Evolutionary conservation across 1,140 invertebrate genomes (phyloP), one percentile per base, ranked within the genome.

Genomic region (Lutraria rhynchaena): DNA sequence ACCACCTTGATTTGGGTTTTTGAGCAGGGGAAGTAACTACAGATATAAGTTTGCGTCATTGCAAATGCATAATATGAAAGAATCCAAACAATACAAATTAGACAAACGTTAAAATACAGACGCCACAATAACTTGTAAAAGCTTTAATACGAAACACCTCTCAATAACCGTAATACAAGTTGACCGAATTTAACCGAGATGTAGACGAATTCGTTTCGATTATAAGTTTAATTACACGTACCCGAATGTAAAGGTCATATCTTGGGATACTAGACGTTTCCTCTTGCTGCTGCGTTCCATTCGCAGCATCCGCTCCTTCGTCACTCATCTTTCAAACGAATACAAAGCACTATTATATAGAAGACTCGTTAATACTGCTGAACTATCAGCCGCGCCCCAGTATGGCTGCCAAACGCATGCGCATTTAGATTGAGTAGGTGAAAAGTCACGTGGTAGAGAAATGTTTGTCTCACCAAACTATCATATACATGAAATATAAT

Each of bases 401-500:
- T 80, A 81, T 81, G 78, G 78, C 69, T n/a, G 69, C 53, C 58
- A 41, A 41, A 15, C 78, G 78, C 78, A 81, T 81, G 78, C 78
- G 78, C 51, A 41, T 7, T 41, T 7, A 7, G 37, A 7, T 15
- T 5, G 15, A 41, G 15, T 41, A 41, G 37, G 15, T 15, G 37
- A 41, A 41, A 15, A 7, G 37, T 41, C 37, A 41, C 37, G 37
- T 41, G 37, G 15, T 15, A 41, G 37, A 7, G n/a, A 41, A 5
- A 41, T 5, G 37, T 41, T 7, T 7, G 37, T 41, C 37, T 41
- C 37, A 41, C 37, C 5, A 5, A 41, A 41, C 37, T 41, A 41
- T 41, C 37, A 15, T 15, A 41, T 41, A n/a, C n/a, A n/a, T n/a
- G n/a, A n/a, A n/a, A n/a, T n/a, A n/a, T n/a, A n/a, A n/a, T n/a